A percentile compares a stretch with the other conserved stretches of the same genome.
Conservation (phyloP, 2,113 vertebrate genomes). For the Suricata suricatta region DNA sequence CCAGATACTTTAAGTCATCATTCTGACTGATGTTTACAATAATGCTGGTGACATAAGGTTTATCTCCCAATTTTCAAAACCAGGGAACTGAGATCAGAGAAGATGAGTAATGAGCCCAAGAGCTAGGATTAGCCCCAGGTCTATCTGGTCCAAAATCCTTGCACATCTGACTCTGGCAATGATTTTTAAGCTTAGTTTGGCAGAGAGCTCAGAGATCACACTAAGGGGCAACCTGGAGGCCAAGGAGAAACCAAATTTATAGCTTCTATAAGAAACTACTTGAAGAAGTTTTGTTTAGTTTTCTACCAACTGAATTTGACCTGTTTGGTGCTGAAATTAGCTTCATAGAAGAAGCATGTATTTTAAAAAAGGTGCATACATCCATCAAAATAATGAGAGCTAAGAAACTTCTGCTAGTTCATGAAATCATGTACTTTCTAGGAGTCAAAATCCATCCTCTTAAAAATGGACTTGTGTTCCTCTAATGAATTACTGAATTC, state of each 20-base stretch:
- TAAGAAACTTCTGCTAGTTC: background rate
- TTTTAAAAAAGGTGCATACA: background rate
- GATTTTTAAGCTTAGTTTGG: background rate
- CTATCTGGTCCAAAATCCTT: too few relatives aligned
- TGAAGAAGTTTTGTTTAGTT: background rate
- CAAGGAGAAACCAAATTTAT: background rate
- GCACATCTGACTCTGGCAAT: background rate
- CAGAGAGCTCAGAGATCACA: background rate
- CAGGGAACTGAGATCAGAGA: background rate
- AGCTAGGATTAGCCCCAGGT: background rate
- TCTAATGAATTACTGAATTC: background rate
- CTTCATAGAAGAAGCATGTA: background rate
- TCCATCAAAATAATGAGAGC: background rate
- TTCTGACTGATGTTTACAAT: background rate
- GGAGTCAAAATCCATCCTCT: background rate
- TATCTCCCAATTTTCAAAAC: background rate
- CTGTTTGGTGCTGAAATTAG: background rate
- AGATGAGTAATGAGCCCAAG: background rate
- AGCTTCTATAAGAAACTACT: background rate
- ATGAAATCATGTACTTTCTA: background rate
- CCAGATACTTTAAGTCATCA: background rate
- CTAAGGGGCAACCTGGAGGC: background rate
- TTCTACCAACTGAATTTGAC: background rate
- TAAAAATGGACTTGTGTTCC: background rate
- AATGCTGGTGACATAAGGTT: background rate